Conservation (phyloP, 2,113 vertebrate genomes). For the Microcebus griseorufus region DNA sequence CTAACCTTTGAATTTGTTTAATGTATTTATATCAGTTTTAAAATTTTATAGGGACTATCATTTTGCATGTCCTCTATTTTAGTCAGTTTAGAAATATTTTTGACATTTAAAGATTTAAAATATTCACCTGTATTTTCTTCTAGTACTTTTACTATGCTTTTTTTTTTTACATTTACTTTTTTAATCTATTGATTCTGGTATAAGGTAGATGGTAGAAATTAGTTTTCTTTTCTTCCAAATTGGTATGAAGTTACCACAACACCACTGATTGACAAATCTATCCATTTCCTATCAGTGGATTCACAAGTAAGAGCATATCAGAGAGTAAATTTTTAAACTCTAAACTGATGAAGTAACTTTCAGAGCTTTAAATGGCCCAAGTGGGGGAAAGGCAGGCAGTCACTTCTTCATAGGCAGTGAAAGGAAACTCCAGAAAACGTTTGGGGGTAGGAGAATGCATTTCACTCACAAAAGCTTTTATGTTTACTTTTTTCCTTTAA, state of each 20-base stretch:
- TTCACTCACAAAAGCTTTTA: background rate
- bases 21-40: background rate
- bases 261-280: background rate
- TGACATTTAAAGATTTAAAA: background rate
- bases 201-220: background rate
- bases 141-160: background rate
- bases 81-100: background rate
- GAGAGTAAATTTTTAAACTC: background rate
- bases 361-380: background rate
- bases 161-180: background rate
- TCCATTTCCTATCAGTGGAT: background rate
- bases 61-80: background rate
- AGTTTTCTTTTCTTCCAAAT: background rate
- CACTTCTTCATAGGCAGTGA: background rate
- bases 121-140: background rate
- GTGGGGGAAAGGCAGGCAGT: background rate
- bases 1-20: background rate
- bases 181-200: background rate
- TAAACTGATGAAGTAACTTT: background rate
- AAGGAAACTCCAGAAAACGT: background rate
- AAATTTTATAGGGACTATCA: background rate
- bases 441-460: background rate
- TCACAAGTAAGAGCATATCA: background rate
- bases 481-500: background rate
- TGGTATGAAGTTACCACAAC: background rate